Conservation (phyloP, 2,113 vertebrate genomes). For the Indicator maculatus region DNA sequence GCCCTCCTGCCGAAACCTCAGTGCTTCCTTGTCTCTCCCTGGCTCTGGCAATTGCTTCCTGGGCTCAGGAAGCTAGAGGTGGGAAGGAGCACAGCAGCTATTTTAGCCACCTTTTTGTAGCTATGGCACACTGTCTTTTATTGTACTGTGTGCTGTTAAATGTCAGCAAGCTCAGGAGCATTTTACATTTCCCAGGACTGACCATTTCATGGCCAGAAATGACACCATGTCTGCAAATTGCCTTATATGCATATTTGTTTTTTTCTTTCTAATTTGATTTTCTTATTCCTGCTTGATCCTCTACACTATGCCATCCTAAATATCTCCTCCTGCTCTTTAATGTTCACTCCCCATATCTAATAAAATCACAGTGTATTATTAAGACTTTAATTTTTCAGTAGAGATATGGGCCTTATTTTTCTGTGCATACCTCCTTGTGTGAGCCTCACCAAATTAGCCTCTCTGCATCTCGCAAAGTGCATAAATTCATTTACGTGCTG, state of each 20-base stretch:
- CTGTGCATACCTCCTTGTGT: conserved; percentile 3
- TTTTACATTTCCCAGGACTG: neutral
- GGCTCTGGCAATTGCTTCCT: neutral
- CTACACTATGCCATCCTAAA: neutral
- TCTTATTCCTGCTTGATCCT: neutral
- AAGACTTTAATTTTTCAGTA: conserved; percentile 41
- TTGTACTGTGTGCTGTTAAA: neutral
- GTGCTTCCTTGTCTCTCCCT: neutral
- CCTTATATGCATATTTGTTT: neutral
- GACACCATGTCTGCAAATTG: neutral
- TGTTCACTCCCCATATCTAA: neutral
- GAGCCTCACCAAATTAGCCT: conserved; percentile 10
- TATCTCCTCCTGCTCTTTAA: neutral
- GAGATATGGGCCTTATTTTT: neutral
- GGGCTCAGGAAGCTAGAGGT: fast-evolving
- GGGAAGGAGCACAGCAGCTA: neutral
- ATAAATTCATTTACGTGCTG: conserved; percentile 35
- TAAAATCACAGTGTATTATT: conserved; percentile 42
- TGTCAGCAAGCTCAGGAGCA: neutral
- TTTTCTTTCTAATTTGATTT: neutral
- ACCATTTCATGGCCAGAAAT: neutral
- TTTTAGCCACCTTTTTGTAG: neutral
- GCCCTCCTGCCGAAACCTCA: neutral
- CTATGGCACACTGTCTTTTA: neutral
- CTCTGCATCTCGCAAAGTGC: neutral